Percentiles rank a stretch among this genome's conserved stretches.
Evolutionary conservation across 2,797 vertebrate genomes (phyloP).

Genomic region (Triplophysa yarkandensis): DNA sequence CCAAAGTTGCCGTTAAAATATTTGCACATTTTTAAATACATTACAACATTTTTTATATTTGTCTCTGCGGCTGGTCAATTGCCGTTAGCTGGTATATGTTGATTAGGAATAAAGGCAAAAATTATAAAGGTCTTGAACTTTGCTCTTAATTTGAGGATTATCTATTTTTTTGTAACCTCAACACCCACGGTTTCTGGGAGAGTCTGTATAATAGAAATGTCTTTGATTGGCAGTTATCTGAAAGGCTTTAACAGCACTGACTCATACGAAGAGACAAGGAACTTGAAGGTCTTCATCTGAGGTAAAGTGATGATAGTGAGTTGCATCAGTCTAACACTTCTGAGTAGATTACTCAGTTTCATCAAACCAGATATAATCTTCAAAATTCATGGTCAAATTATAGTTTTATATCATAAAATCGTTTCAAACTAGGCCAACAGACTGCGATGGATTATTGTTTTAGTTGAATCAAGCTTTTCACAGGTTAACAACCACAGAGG

Average conservation of each 20-base stretch:
- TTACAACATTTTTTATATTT: too few species aligned
- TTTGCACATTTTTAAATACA: too few species aligned
- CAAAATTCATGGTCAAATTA: neutral
- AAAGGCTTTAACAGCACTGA: constrained; percentile 45
- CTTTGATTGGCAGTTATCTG: constrained; percentile 30
- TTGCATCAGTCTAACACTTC: constrained; percentile 1
- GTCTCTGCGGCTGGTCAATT: neutral
- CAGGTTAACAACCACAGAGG: constrained; percentile 14
- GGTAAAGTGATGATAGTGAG: constrained; percentile 20
- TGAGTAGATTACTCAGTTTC: neutral
- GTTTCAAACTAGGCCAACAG: neutral
- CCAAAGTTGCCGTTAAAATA: too few species aligned
- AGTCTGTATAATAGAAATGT: constrained; percentile 17
- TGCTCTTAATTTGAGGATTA: neutral
- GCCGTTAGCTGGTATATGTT: too few species aligned
- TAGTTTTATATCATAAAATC: too few species aligned
- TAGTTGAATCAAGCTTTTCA: neutral
- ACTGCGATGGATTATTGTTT: neutral
- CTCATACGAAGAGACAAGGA: constrained; percentile 23
- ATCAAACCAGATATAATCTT: neutral
- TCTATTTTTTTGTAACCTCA: neutral
- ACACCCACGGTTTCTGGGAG: constrained; percentile 36
- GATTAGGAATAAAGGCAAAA: neutral
- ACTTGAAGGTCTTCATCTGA: too few species aligned
- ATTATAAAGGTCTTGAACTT: constrained; percentile 15